phyloP scores from a whole-genome alignment of 1,140 invertebrate species.

The Coenobita brevimanus region DNA sequence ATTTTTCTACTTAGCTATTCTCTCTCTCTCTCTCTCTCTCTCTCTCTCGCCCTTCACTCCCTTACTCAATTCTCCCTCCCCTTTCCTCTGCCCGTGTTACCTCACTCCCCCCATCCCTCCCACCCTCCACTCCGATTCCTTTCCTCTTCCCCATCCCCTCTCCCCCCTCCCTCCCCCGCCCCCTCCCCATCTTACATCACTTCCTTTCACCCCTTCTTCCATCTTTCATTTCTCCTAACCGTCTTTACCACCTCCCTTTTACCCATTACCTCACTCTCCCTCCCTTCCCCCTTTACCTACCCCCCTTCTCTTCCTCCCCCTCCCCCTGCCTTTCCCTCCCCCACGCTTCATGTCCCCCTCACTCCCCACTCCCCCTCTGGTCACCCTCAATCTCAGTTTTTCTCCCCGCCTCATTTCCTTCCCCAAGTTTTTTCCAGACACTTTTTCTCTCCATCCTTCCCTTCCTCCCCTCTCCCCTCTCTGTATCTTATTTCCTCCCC shows the following conservation, averaged over 20 bases:
- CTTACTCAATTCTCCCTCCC: no score
- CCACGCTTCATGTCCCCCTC: background rate
- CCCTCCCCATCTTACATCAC: background rate
- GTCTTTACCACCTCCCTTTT: no score
- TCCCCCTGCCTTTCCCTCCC: background rate
- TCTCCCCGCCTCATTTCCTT: no score
- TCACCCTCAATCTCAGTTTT: background rate
- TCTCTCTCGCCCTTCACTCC: background rate
- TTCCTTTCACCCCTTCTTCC: background rate
- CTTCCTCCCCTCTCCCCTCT: background rate
- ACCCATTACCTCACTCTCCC: background rate
- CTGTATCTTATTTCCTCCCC: background rate
- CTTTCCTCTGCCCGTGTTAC: no score
- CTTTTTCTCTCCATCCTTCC: background rate
- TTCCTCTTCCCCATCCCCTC: background rate
- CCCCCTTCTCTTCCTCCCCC: constrained; percentile 16
- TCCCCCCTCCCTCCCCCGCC: background rate
- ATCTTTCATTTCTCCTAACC: background rate
- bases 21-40: background rate
- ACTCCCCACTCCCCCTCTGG: background rate
- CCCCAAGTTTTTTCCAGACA: background rate
- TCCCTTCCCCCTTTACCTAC: no score
- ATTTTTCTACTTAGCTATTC: background rate
- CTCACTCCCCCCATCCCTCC: no score
- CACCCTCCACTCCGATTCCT: background rate